phyloP scores from a whole-genome alignment of 2,113 vertebrate genomes.

The Taurulus bubalis region DNA sequence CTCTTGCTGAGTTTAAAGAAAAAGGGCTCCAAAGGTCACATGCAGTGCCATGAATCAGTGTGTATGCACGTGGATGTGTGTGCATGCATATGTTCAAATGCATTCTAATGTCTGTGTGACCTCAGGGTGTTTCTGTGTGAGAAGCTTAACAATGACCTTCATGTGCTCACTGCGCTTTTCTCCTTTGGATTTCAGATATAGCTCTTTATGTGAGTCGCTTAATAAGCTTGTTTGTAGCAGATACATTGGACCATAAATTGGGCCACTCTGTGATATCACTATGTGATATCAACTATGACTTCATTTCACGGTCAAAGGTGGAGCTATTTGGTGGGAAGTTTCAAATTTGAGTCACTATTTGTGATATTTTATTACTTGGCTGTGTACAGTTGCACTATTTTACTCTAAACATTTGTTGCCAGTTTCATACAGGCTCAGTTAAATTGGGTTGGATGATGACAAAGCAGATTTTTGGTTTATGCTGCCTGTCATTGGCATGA shows the following conservation, averaged over 20 bases:
- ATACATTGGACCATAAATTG: no score
- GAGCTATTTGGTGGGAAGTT: neutral
- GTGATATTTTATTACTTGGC: neutral
- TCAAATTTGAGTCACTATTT: no score
- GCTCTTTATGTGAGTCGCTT: conserved; percentile 7
- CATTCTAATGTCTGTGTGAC: conserved; percentile 33
- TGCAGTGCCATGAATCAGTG: conserved; percentile 31
- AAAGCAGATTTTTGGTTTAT: neutral
- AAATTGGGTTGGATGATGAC: neutral
- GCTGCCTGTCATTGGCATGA: neutral
- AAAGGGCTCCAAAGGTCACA: conserved; percentile 59
- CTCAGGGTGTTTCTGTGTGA: conserved; percentile 31
- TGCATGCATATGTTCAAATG: conserved; percentile 28
- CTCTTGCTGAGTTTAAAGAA: conserved; percentile 66
- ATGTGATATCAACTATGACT: neutral
- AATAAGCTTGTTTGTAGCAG: conserved; percentile 22
- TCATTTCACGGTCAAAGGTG: neutral
- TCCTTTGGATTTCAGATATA: conserved; percentile 8
- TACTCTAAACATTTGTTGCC: neutral
- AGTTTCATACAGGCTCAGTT: neutral
- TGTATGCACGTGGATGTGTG: conserved; percentile 23
- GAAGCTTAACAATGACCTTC: conserved; percentile 35
- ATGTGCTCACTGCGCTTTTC: neutral
- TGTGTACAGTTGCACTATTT: neutral
- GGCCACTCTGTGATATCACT: neutral